These are phyloP conservation scores for Drosophila melanica DNA, from an alignment of 1,140 invertebrate genomes.

Conservation along the genomic window DNA sequence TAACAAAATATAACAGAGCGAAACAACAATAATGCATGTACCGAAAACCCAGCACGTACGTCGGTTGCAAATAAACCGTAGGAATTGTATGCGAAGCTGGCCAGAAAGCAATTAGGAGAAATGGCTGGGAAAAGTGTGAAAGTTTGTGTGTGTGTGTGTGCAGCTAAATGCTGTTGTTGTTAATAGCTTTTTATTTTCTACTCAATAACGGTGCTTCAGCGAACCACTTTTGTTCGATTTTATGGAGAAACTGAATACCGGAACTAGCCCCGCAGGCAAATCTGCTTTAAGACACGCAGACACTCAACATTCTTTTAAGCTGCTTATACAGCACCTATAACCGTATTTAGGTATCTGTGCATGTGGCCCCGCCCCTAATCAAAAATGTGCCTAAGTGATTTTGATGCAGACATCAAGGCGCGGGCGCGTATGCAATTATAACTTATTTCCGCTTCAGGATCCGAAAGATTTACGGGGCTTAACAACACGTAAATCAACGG, in stretches of 20 bases:
- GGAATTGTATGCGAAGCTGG: not conserved
- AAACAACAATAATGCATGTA: constrained; percentile 70
- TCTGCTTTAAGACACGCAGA: not conserved
- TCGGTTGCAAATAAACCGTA: not conserved
- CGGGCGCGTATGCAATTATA: constrained; percentile 41
- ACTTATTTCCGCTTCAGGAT: constrained; percentile 47
- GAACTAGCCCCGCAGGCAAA: not conserved
- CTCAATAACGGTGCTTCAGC: no score
- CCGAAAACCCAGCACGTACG: constrained; percentile 26
- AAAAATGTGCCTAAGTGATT: constrained; percentile 16
- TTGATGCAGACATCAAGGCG: constrained; percentile 38
- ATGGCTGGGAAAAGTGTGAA: not conserved
- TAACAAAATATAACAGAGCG: constrained; percentile 1
- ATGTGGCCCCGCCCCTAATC: not conserved
- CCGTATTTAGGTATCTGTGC: not conserved
- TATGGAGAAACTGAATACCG: not conserved
- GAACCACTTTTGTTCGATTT: not conserved
- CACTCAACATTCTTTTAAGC: not conserved
- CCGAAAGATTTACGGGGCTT: constrained; percentile 39
- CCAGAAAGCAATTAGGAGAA: not conserved
- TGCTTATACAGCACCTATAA: constrained; percentile 1
- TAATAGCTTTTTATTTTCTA: no score
- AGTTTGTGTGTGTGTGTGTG: no score
- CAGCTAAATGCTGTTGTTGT: no score
- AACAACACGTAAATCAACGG: constrained; percentile 41